Evolutionary conservation across 2,113 vertebrate species (phyloP).

Genomic region (Phainopepla nitens): DNA sequence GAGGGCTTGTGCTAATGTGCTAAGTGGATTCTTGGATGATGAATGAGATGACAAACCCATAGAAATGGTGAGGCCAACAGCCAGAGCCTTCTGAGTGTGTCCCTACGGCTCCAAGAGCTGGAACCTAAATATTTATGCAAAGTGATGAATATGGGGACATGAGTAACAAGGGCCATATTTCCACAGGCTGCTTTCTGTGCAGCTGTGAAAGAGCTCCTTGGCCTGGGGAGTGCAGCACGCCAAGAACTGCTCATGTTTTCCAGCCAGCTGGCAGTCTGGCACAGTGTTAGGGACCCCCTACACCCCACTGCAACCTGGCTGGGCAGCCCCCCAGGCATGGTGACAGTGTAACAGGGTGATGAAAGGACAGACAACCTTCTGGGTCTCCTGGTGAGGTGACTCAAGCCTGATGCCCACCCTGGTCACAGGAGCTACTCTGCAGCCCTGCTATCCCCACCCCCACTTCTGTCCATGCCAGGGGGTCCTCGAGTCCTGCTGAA

Average conservation of each 20-base stretch:
- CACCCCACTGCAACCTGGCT: not conserved
- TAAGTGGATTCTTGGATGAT: not conserved
- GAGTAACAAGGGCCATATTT: not conserved
- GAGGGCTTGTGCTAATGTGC: not conserved
- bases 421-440: not conserved
- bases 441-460: rapidly evolving
- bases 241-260: not conserved
- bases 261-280: not conserved
- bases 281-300: not conserved
- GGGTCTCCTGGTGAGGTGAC: not conserved
- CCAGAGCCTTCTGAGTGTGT: not conserved
- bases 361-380: not conserved
- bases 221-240: rapidly evolving
- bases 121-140: slow-evolving; percentile 55
- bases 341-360: not conserved
- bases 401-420: rapidly evolving
- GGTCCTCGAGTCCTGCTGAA: not conserved
- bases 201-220: not conserved
- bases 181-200: not conserved
- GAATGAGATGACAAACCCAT: not conserved
- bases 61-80: not conserved
- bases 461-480: not conserved
- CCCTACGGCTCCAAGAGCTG: not conserved
- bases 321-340: not conserved
- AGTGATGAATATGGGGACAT: not conserved